Conservation (phyloP, 2,113 vertebrate genomes). For the Scomber scombrus region DNA sequence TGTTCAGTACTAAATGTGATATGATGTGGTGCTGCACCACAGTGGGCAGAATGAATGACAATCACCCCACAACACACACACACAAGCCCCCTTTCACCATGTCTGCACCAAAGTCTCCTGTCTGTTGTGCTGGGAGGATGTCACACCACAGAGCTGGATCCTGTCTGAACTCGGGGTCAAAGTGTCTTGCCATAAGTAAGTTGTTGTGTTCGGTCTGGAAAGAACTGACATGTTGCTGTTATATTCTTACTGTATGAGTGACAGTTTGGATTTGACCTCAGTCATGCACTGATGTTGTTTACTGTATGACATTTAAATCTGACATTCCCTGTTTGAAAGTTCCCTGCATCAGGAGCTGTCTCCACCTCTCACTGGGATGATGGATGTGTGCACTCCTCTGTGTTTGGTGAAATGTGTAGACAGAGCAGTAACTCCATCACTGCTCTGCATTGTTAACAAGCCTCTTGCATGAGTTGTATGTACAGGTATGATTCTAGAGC, state of each 20-base stretch:
- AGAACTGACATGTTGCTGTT: background rate
- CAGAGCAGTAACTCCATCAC: background rate
- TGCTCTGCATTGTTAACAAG: background rate
- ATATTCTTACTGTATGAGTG: background rate
- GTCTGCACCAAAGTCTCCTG: too few relatives aligned
- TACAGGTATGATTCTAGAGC: background rate
- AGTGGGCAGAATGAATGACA: conserved; percentile 39
- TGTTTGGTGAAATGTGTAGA: background rate
- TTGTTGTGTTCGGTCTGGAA: background rate
- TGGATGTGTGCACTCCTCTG: background rate
- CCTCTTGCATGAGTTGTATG: background rate
- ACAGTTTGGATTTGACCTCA: background rate
- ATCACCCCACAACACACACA: background rate
- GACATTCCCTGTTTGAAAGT: background rate
- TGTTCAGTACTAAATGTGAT: background rate
- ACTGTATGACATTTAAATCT: background rate
- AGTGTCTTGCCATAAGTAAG: background rate
- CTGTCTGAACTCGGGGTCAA: background rate
- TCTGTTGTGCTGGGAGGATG: background rate
- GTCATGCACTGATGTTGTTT: background rate
- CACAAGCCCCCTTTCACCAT: background rate
- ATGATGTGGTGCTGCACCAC: too few relatives aligned
- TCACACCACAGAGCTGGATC: too few relatives aligned
- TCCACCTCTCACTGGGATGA: background rate
- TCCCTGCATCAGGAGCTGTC: background rate